phyloP scores from a whole-genome alignment of 2,113 vertebrate genomes.

The Entomyzon cyanotis region DNA sequence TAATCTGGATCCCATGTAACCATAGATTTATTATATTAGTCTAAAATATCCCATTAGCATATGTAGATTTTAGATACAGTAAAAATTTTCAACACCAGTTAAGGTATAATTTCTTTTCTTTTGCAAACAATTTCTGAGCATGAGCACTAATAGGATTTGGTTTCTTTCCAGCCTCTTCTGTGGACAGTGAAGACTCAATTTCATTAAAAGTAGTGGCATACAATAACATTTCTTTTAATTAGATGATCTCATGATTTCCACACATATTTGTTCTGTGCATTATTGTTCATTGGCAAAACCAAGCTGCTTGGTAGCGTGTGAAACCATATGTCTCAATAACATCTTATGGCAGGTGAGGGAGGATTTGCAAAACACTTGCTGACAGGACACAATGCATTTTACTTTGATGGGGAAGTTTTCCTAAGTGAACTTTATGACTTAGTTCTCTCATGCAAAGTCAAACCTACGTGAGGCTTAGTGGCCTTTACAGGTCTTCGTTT shows the following conservation, averaged over 20 bases:
- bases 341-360: constrained; percentile 25
- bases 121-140: neutral
- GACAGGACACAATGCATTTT: constrained; percentile 18
- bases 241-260: constrained; percentile 50
- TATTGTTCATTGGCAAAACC: constrained; percentile 35
- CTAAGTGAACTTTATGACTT: neutral
- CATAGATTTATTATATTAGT: neutral
- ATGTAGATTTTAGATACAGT: neutral
- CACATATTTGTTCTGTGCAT: neutral
- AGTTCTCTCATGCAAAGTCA: neutral
- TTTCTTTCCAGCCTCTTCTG: neutral
- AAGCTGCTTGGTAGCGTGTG: constrained; percentile 36
- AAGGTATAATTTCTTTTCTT: neutral
- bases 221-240: constrained; percentile 48
- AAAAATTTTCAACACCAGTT: neutral
- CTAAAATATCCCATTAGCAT: neutral
- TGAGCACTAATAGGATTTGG: neutral
- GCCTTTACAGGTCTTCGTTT: neutral
- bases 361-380: constrained; percentile 43
- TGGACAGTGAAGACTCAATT: neutral
- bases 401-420: constrained; percentile 29
- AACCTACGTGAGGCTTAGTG: neutral
- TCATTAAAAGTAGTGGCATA: constrained; percentile 29
- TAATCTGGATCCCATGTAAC: neutral
- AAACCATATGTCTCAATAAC: constrained; percentile 55